Conservation (phyloP, 2,888 invertebrate species). For the Polydrusus tereticollis region DNA sequence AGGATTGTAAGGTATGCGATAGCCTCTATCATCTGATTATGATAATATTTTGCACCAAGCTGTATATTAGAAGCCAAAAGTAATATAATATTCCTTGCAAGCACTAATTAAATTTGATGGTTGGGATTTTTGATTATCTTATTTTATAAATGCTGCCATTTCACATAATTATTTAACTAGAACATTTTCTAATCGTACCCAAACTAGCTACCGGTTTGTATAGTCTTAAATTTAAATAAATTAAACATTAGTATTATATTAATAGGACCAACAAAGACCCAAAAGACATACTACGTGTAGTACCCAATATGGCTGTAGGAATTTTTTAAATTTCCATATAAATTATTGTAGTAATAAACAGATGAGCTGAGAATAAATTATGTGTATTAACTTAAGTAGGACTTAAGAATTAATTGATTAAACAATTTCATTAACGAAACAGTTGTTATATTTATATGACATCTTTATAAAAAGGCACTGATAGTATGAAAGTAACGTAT, state of each 20-base stretch:
- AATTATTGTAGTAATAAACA: neutral
- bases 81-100: too few relatives aligned
- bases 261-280: neutral
- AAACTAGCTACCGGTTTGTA: neutral
- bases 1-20: too few relatives aligned
- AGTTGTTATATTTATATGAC: neutral
- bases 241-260: conserved; percentile 1
- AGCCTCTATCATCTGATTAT: too few relatives aligned
- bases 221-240: neutral
- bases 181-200: neutral
- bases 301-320: neutral
- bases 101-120: too few relatives aligned
- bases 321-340: neutral
- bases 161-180: neutral
- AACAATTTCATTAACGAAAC: neutral
- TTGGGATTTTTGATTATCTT: too few relatives aligned
- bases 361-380: neutral
- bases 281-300: neutral
- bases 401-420: neutral
- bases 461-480: too few relatives aligned
- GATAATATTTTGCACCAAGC: too few relatives aligned
- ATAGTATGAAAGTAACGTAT: too few relatives aligned
- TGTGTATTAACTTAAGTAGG: neutral
- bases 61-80: too few relatives aligned
- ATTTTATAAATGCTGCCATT: too few relatives aligned